Percentiles rank a stretch among this genome's conserved stretches.
Evolutionary conservation across 2,113 vertebrate genomes (phyloP).

Genomic region (Camelus dromedarius): DNA sequence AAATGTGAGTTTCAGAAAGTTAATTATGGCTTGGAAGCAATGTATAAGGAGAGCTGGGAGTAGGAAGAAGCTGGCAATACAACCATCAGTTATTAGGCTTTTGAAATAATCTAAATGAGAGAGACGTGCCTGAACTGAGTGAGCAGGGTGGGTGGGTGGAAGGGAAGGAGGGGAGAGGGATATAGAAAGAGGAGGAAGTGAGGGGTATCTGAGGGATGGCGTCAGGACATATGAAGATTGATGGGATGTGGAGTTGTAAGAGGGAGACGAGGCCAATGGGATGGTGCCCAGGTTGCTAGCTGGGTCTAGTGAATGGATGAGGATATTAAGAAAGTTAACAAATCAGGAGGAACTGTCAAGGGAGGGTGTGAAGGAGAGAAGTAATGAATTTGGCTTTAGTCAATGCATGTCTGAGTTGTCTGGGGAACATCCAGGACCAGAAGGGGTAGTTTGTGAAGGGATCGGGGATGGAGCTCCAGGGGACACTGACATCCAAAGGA

Average conservation of each 20-base stretch:
- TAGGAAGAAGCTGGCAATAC: constrained; percentile 47
- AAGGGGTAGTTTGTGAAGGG: neutral
- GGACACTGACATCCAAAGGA: neutral
- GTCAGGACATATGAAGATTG: neutral
- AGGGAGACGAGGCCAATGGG: neutral
- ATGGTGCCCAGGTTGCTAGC: neutral
- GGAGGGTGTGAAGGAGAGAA: neutral
- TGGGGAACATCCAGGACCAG: neutral
- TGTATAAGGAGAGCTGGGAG: neutral
- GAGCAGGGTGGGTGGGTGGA: neutral
- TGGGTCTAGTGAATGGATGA: neutral
- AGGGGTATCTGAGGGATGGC: neutral
- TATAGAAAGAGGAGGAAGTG: neutral
- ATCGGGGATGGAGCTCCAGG: neutral
- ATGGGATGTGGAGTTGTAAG: neutral
- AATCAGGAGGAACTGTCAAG: neutral
- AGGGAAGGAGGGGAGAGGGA: neutral
- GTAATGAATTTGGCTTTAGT: neutral
- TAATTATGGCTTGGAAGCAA: constrained; percentile 75
- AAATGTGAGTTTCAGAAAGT: constrained; percentile 77
- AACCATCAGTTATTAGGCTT: constrained; percentile 45
- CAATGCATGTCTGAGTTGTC: neutral
- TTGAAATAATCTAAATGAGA: constrained; percentile 47
- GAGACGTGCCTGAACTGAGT: neutral
- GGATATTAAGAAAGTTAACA: neutral